Base-by-base conservation (phyloP, 2,113 vertebrate species). In the Indri indri region DNA sequence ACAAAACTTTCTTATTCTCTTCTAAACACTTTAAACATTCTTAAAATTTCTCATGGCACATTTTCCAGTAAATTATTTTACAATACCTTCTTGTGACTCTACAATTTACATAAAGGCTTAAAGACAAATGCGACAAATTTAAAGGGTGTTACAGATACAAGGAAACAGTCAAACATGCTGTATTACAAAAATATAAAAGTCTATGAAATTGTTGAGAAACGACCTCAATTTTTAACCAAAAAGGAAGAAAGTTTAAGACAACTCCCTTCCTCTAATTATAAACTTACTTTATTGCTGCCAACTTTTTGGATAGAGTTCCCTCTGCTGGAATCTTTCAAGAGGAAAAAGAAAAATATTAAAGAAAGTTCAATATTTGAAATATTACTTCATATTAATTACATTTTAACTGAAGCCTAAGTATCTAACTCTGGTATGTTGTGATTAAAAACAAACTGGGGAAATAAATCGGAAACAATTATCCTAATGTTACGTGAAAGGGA, bases 251-350 rank as follows among this genome's bases (percentile, higher is more conserved):
- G 14, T 54, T 88, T 63, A 89, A 86, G 63, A 70, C 11, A n/a
- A 73, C 3, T 54, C 11, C 22, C 65, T 88, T 50, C 71, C 40
- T 79, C 42, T 59, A 85, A 95, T 84, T 89, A 90, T 57, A 89
- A 47, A 99, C 99, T 95, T 99, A 99, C 99, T 99, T 99, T 94
- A 99, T 99, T 3, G 99, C 98, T 25, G 99, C 99, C 27, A 99
- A 96, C 98, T 99, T 99, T 84, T 98, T 99, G 87, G 99, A 99
- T 93, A 99, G 89, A 34, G 98, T 97, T 1, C 98, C 98, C 71
- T 99, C 99, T 96, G 99, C 99, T 97, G 99, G 98, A 98, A 99
- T 99, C 99, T 99, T 95, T 98, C 86, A 96, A 98, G 79, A 63
- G 76, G 22, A 97, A 92, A 95, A 82, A 94, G 83, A 97, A 52